Percentiles rank a stretch among this genome's conserved stretches.
phyloP scores from a whole-genome alignment of 2,797 vertebrate genomes.

The Corythornis leucogaster region DNA sequence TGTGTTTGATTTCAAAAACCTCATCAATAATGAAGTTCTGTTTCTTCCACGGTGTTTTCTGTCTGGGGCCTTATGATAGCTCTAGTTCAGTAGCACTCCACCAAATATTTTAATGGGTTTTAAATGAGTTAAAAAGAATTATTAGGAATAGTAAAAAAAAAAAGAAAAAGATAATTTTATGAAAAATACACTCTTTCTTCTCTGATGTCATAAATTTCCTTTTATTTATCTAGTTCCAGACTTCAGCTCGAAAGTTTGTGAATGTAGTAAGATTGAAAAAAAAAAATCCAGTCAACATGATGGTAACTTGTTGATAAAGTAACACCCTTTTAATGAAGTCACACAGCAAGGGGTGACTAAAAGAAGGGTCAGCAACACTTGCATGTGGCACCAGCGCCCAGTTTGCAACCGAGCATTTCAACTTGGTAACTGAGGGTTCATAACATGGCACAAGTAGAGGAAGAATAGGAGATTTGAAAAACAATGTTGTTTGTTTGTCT shows the following conservation, averaged over 20 bases:
- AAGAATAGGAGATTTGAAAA: not conserved
- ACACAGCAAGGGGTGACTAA: not conserved
- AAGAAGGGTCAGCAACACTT: not conserved
- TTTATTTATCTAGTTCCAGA: not conserved
- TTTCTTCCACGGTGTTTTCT: not conserved
- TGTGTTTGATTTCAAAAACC: not conserved
- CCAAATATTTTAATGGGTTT: not conserved
- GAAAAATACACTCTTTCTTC: not conserved
- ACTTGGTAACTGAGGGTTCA: not conserved
- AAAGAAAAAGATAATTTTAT: not conserved
- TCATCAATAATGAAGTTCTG: not conserved
- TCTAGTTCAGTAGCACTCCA: not conserved
- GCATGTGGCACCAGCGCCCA: not conserved
- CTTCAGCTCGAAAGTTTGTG: not conserved
- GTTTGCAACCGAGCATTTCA: not conserved
- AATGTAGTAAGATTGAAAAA: not conserved
- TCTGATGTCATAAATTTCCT: not conserved
- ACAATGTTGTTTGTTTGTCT: not conserved
- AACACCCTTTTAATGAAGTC: not conserved
- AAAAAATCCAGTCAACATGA: not conserved
- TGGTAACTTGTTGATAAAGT: not conserved
- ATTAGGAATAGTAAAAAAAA: not conserved
- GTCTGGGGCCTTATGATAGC: not conserved
- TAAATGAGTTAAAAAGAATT: not conserved
- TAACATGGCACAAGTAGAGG: not conserved